Conservation (phyloP, 2,888 invertebrate genomes). For the Tricholauxania praeusta region DNA sequence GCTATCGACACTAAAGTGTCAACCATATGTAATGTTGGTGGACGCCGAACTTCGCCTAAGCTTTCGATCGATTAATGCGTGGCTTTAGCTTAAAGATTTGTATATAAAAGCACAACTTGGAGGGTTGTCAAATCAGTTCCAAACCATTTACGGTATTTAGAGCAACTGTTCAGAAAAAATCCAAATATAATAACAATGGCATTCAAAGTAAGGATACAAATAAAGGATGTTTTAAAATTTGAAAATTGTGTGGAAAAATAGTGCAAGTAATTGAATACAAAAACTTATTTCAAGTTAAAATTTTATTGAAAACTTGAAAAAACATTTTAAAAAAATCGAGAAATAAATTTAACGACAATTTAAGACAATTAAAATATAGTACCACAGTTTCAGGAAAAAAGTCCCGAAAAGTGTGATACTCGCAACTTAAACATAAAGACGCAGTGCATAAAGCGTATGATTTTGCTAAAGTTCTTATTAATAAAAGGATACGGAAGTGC, state of each 20-base stretch:
- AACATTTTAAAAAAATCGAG: background rate
- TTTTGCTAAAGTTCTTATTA: no score
- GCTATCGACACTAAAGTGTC: no score
- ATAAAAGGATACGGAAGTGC: no score
- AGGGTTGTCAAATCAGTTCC: conserved; percentile 61
- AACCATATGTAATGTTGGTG: background rate
- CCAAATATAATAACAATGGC: conserved; percentile 56
- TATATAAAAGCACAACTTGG: conserved; percentile 62
- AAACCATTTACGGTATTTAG: conserved; percentile 63
- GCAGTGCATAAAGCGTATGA: no score
- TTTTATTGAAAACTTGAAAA: background rate
- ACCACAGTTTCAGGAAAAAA: background rate
- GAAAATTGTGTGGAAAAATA: background rate
- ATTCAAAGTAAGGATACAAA: conserved; percentile 63
- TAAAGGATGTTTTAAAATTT: conserved; percentile 10
- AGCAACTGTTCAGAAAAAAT: conserved; percentile 53
- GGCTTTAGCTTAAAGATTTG: conserved; percentile 44
- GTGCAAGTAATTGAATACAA: background rate
- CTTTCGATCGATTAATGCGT: conserved; percentile 35
- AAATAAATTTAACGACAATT: no score
- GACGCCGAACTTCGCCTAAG: background rate
- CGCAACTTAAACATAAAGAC: no score
- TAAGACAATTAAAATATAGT: background rate
- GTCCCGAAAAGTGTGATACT: no score
- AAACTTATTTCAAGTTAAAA: background rate